These are phyloP conservation scores for Drosophila rubida DNA, from an alignment of 2,888 invertebrate genomes.

Conservation along the genomic window DNA sequence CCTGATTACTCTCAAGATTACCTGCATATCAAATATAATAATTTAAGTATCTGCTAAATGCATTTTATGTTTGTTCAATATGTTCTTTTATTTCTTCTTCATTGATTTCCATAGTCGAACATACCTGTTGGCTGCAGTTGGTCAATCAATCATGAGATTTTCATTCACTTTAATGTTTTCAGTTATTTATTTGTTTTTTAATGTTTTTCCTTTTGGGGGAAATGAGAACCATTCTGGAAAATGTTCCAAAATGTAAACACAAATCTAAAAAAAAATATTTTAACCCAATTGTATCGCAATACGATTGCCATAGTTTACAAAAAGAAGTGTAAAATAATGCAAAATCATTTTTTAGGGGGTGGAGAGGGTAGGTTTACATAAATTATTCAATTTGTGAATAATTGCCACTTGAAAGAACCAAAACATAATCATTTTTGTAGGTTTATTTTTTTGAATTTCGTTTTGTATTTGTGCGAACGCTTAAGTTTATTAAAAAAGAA, in stretches of 20 bases:
- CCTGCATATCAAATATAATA: constrained; percentile 85
- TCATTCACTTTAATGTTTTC: not conserved
- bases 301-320: constrained; percentile 11
- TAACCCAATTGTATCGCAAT: not conserved
- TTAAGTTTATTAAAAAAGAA: constrained; percentile 41
- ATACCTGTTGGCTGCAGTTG: constrained; percentile 83
- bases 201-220: not conserved
- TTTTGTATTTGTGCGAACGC: constrained; percentile 54
- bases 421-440: constrained; percentile 42
- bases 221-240: constrained; percentile 1
- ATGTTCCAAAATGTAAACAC: not conserved
- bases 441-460: constrained; percentile 47
- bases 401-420: constrained; percentile 44
- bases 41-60: constrained; percentile 1
- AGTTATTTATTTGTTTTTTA: not conserved
- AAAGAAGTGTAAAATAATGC: constrained; percentile 45
- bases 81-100: not conserved
- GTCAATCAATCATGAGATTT: constrained; percentile 76
- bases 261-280: not conserved
- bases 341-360: constrained; percentile 22
- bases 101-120: constrained; percentile 39
- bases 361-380: constrained; percentile 11
- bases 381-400: constrained; percentile 15
- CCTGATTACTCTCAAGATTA: constrained; percentile 90
- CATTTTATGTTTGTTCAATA: not conserved